phyloP scores from a whole-genome alignment of 2,888 invertebrate species.

The Protophormia terraenovae region DNA sequence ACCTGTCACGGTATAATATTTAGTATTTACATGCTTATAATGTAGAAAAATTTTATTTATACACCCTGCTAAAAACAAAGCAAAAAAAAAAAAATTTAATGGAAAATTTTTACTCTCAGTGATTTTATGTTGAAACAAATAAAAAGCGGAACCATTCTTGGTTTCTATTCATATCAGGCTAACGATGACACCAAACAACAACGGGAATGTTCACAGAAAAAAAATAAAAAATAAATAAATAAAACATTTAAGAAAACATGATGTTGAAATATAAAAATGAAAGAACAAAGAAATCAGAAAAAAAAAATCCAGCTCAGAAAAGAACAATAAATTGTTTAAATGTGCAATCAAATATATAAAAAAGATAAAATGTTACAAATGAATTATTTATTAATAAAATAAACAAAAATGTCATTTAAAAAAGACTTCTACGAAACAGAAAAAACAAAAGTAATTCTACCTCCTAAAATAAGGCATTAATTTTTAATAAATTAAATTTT shows the following conservation, averaged over 20 bases:
- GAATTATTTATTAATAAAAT: slow-evolving; percentile 55
- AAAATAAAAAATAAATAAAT: too few relatives aligned
- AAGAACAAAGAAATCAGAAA: background rate
- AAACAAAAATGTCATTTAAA: background rate
- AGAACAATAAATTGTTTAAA: slow-evolving; percentile 37
- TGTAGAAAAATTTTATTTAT: slow-evolving; percentile 9
- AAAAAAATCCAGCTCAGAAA: too few relatives aligned
- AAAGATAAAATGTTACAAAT: slow-evolving; percentile 52
- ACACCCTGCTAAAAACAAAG: background rate
- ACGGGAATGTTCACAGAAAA: background rate
- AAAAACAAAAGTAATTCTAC: background rate
- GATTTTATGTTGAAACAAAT: background rate
- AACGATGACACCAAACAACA: background rate
- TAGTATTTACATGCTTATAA: slow-evolving; percentile 41
- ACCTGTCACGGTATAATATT: slow-evolving; percentile 34
- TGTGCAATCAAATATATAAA: slow-evolving; percentile 61
- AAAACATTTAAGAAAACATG: slow-evolving; percentile 27
- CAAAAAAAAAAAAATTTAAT: too few relatives aligned
- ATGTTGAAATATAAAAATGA: slow-evolving; percentile 20
- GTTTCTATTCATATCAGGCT: background rate
- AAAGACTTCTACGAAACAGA: background rate
- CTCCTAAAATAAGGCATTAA: background rate
- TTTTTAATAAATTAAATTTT: background rate
- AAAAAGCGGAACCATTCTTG: slow-evolving; percentile 32
- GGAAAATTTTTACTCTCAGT: background rate